Percentiles rank a stretch among this genome's conserved stretches.
These are phyloP conservation scores for Channa argus DNA, from an alignment of 2,113 vertebrate species.

Conservation along the genomic window DNA sequence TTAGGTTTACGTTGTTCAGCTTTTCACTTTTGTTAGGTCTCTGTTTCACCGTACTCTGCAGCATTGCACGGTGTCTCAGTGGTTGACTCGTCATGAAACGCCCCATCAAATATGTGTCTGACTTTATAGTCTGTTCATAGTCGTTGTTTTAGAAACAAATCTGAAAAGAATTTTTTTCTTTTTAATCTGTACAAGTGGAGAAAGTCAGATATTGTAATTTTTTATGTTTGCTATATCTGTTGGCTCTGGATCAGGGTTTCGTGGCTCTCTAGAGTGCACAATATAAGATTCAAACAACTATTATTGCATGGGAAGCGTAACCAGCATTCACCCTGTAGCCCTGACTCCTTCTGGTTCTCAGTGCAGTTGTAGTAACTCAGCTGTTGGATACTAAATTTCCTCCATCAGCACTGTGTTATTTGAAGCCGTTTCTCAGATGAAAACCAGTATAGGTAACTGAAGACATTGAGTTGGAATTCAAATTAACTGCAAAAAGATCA, in stretches of 20 bases:
- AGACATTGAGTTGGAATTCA: neutral
- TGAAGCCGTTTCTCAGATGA: neutral
- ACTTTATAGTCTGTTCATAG: too few relatives aligned
- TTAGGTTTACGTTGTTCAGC: neutral
- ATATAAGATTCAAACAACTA: neutral
- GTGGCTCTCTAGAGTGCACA: too few relatives aligned
- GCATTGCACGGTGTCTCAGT: too few relatives aligned
- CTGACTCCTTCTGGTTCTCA: neutral
- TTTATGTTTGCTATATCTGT: too few relatives aligned
- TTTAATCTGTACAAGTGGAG: neutral
- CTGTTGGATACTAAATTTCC: conserved; percentile 15
- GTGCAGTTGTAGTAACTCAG: neutral
- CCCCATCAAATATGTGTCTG: too few relatives aligned
- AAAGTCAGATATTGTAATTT: too few relatives aligned
- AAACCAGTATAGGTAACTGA: neutral
- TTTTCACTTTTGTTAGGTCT: too few relatives aligned
- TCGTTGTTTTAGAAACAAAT: too few relatives aligned
- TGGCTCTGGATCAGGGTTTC: too few relatives aligned
- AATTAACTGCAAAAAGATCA: neutral
- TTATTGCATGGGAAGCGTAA: neutral
- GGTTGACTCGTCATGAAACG: too few relatives aligned
- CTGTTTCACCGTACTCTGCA: too few relatives aligned
- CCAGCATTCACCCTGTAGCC: neutral
- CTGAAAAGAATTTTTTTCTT: neutral
- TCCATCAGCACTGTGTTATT: neutral